Conservation (phyloP, 2,888 invertebrate genomes). For the Entomobrya proxima region DNA sequence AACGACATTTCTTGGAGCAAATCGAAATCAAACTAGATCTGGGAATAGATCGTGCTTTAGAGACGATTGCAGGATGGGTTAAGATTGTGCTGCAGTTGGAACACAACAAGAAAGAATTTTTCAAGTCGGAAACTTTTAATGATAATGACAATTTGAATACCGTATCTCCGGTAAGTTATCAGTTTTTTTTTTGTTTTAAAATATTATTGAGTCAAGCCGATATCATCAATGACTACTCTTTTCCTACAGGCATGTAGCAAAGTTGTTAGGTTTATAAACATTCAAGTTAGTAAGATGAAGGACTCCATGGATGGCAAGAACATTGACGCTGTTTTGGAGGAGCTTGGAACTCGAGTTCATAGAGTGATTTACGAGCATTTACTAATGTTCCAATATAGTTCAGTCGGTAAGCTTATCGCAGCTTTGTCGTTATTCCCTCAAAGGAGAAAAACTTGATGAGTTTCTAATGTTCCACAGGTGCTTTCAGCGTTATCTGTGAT, state of each 20-base stretch:
- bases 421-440: neutral
- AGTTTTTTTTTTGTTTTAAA: neutral
- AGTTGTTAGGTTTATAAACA: constrained; percentile 89
- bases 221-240: too few relatives aligned
- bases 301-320: constrained; percentile 94
- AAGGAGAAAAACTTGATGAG: neutral
- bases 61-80: constrained; percentile 93
- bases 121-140: constrained; percentile 84
- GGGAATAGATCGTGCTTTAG: constrained; percentile 89
- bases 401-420: constrained; percentile 84
- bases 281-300: constrained; percentile 86
- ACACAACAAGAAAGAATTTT: constrained; percentile 95
- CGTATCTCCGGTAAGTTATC: constrained; percentile 85
- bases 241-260: constrained; percentile 90
- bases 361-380: constrained; percentile 95
- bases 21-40: constrained; percentile 94
- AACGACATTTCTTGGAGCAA: constrained; percentile 89
- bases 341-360: constrained; percentile 94
- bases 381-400: constrained; percentile 95
- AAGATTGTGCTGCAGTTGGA: constrained; percentile 92
- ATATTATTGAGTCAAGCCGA: too few relatives aligned
- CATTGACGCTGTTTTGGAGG: constrained; percentile 88
- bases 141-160: constrained; percentile 84
- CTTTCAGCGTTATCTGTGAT: constrained; percentile 98
- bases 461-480: constrained; percentile 81